Evolutionary conservation across 2,113 vertebrate genomes (phyloP).

Genomic region (Ursus arctos): DNA sequence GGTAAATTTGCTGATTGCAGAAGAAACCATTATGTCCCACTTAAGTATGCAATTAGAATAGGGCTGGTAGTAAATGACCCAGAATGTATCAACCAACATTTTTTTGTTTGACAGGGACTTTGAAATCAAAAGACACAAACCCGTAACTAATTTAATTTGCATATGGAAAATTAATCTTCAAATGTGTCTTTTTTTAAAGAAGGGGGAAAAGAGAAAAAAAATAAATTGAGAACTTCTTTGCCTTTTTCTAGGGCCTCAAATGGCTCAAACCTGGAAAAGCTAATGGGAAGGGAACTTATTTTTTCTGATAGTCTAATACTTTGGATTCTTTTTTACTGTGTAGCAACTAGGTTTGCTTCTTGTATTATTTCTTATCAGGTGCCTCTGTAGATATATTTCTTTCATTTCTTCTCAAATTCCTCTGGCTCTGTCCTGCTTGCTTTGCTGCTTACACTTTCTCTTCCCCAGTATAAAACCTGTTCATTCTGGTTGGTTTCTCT

Average conservation of each 20-base stretch:
- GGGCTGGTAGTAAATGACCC: slow-evolving; percentile 53
- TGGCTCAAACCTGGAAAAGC: not conserved
- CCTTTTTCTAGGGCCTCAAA: not conserved
- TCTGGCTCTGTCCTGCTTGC: not conserved
- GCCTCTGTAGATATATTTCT: not conserved
- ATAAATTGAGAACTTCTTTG: not conserved
- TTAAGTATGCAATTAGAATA: slow-evolving; percentile 16
- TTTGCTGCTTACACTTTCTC: not conserved
- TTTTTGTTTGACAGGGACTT: not conserved
- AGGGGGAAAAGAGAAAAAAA: not conserved
- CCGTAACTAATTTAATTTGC: not conserved
- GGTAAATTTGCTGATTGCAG: slow-evolving; percentile 62
- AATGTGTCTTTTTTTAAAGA: not conserved
- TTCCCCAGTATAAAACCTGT: not conserved
- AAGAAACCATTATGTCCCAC: not conserved
- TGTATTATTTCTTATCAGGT: not conserved
- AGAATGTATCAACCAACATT: not conserved
- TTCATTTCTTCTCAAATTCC: not conserved
- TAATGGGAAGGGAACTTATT: not conserved
- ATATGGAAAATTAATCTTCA: slow-evolving; percentile 17
- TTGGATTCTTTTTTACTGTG: not conserved
- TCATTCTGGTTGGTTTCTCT: not conserved
- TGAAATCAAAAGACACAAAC: not conserved
- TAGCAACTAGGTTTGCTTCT: not conserved
- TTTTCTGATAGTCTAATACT: not conserved